phyloP scores from a whole-genome alignment of 2,797 vertebrate species.

The Ptychadena robeensis region DNA sequence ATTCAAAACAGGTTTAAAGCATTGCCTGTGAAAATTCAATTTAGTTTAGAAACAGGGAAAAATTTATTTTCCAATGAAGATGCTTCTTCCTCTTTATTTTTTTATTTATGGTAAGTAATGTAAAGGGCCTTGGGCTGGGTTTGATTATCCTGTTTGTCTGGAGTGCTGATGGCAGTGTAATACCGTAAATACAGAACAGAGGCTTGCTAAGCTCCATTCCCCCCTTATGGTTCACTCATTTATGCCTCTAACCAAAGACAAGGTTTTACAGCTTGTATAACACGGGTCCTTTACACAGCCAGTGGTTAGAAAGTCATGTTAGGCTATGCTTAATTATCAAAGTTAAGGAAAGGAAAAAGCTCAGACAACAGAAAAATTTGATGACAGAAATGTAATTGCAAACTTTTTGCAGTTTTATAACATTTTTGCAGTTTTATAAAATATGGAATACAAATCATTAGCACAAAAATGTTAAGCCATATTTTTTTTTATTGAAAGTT shows the following conservation, averaged over 20 bases:
- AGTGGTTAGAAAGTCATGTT: slow-evolving; percentile 26
- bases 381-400: slow-evolving; percentile 7
- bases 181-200: slow-evolving; percentile 50
- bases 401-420: not conserved
- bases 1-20: slow-evolving; percentile 15
- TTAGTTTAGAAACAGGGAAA: slow-evolving; percentile 8
- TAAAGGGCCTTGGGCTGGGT: slow-evolving; percentile 38
- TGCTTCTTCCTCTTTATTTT: slow-evolving; percentile 17
- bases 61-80: slow-evolving; percentile 5
- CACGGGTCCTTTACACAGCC: slow-evolving; percentile 36
- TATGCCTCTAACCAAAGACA: slow-evolving; percentile 1
- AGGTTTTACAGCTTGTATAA: slow-evolving; percentile 39
- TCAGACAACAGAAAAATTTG: not conserved
- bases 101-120: slow-evolving; percentile 34
- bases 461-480: too few species aligned
- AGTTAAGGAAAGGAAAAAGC: not conserved
- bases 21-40: slow-evolving; percentile 36
- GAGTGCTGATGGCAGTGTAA: slow-evolving; percentile 49
- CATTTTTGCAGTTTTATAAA: too few species aligned
- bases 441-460: too few species aligned
- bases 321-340: slow-evolving; percentile 44
- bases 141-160: slow-evolving; percentile 53
- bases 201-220: slow-evolving; percentile 6
- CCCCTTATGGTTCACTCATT: slow-evolving; percentile 18
- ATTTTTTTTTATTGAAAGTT: too few species aligned